Conservation (phyloP, 1,140 invertebrate genomes). For the Chymomyza costata region DNA sequence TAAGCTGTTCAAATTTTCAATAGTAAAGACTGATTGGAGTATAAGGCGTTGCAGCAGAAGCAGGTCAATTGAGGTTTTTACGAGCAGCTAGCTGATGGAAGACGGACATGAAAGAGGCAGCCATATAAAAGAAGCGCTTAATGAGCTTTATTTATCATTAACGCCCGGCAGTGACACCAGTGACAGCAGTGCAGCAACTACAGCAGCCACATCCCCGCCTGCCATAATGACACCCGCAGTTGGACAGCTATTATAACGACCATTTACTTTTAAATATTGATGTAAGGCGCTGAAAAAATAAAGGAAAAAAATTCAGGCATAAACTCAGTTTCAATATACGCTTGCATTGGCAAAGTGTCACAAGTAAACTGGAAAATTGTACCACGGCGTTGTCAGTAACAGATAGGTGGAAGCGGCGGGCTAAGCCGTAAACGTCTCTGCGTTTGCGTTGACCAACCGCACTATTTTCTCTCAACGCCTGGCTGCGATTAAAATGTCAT, state of each 20-base stretch:
- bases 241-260: constrained; percentile 27
- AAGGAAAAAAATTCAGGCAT: constrained; percentile 25
- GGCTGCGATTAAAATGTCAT: constrained; percentile 68
- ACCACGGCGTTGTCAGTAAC: no score
- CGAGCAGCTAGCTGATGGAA: no score
- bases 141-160: constrained; percentile 45
- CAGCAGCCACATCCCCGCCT: no score
- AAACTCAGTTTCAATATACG: no score
- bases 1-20: no score
- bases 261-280: constrained; percentile 51
- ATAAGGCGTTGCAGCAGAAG: no score
- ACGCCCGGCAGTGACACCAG: no score
- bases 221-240: constrained; percentile 36
- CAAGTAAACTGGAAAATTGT: no score
- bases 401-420: constrained; percentile 10
- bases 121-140: constrained; percentile 25
- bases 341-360: no score
- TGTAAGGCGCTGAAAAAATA: constrained; percentile 23
- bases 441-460: background rate
- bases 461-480: constrained; percentile 13
- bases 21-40: no score
- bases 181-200: no score
- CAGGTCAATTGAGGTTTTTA: constrained; percentile 32
- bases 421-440: background rate
- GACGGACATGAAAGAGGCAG: background rate